Evolutionary conservation across 2,113 vertebrate genomes (phyloP), one percentile per base, ranked within the genome.

Genomic region (Ahaetulla prasina): DNA sequence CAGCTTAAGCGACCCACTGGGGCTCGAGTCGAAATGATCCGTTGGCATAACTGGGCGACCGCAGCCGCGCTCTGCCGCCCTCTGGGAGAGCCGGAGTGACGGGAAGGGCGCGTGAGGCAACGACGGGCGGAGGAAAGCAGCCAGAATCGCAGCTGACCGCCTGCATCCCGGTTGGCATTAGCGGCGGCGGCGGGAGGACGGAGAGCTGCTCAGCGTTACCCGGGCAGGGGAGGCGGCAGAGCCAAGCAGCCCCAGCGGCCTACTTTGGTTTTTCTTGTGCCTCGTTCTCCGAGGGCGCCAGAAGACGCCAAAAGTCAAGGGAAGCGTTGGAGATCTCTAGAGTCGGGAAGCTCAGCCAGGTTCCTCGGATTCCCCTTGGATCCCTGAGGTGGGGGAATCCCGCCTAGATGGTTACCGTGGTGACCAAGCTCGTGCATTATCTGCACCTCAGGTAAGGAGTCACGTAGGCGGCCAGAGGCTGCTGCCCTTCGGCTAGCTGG

Each of bases 401-500:
- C 54, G 47, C 53, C 85, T 94, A 25, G 94, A 97, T 97, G 97
- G 97, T 98, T 54, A 96, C 96, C 1, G 95, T 97, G 74, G 95
- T 97, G 60, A 96, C 96, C 53, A 97, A 96, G 94, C 95, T 98
- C 91, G 96, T 96, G 35, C 97, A 96, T 54, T 96, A 96, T 95
- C 94, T 98, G 91, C 97, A 97, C 91, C 94, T 97, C 92, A 97
- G 98, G 98, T 98, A 97, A 96, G 95, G 74, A 80, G 35, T 80
- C 74, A 43, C 74, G 74, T 80, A 80, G 74, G 47, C 47, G 68
- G 39, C 50, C 18, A 14, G 35, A 35, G 22, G 88, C 45, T 0
- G 55, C 18, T 45, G 55, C 43, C 16, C 5, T 14, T 14, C 45
- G 4, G 10, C 4, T 3, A 20, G 35, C 18, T 47, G 45, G n/a